Base-by-base conservation (phyloP, 2,113 vertebrate species). In the Crypturellus undulatus region DNA sequence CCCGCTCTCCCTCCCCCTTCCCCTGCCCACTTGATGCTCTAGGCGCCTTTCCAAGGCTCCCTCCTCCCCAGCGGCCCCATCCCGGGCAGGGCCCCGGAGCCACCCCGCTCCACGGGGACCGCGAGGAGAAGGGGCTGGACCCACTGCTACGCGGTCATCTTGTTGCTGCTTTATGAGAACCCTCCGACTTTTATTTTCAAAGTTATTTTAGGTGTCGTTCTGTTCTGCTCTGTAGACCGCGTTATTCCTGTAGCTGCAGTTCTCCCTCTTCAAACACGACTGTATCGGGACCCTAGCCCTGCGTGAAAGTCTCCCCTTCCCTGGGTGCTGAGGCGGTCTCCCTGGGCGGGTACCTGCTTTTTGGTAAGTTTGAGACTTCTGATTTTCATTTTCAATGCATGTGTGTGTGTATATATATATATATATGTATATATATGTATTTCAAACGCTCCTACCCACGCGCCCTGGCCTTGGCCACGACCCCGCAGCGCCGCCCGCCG, bases 161-260 rank as follows among this genome's bases (percentile, higher is more conserved):
- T 7, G 19, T 19, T 28, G 38, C 63, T 15, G 1, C 17, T 72
- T 18, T 24, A 16, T 0, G 1, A 9, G 28, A 21, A 26, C 8
- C 22, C 4, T 68, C 42, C 43, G 8, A 21, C 28, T 49, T 63
- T 51, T 34, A 32, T 9, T 11, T n/a, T 12, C 7, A 4, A 21
- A 65, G 9, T 30, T 3, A 26, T 2, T 10, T 4, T 8, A 4
- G 25, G 26, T 30, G 13, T 28, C 12, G 25, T 54, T 28, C 26
- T 28, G 26, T 54, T 30, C 16, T 30, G 26, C 13, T 26, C 52
- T 54, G 12, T 22, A 3, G 2, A 38, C 12, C 4, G 16, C 6
- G 56, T 9, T 43, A 6, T 1, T 11, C 3, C 3, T 7, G 34
- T 5, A 9, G 25, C 52, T 8, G 30, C 54, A 18, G 28, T 5